These are phyloP conservation scores for Apostichopus californicus DNA, from an alignment of 35 echinoderm and acorn worm genomes.

Conservation along the genomic window DNA sequence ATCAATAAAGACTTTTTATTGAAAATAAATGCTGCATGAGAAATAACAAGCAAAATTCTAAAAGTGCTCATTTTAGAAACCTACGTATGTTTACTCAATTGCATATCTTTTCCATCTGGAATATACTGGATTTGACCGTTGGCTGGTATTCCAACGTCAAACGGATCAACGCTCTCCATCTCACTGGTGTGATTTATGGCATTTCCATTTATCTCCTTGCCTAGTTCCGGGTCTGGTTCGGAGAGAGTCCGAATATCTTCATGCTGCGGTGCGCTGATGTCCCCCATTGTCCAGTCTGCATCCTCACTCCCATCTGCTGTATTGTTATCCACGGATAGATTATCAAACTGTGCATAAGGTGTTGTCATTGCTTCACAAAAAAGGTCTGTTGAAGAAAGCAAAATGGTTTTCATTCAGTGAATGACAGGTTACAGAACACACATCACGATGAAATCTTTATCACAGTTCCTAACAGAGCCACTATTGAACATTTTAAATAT, in stretches of 20 bases:
- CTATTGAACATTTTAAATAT: no score
- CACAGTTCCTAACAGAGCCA: no score
- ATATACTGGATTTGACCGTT: constrained; percentile 40
- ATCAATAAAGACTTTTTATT: no score
- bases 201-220: constrained; percentile 4
- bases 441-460: no score
- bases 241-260: neutral
- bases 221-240: no score
- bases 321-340: neutral
- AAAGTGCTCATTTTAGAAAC: neutral
- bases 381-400: no score
- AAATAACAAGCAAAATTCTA: no score
- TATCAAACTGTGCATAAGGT: neutral
- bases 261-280: neutral
- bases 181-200: neutral
- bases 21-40: no score
- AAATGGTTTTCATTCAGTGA: no score
- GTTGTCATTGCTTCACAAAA: neutral
- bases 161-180: neutral
- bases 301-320: neutral
- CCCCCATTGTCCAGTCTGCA: constrained; percentile 34
- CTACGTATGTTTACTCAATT: constrained; percentile 37
- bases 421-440: no score
- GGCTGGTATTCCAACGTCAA: neutral
- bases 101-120: constrained; percentile 34